Conservation (phyloP, 2,888 invertebrate species). For the Malacosoma neustria region DNA sequence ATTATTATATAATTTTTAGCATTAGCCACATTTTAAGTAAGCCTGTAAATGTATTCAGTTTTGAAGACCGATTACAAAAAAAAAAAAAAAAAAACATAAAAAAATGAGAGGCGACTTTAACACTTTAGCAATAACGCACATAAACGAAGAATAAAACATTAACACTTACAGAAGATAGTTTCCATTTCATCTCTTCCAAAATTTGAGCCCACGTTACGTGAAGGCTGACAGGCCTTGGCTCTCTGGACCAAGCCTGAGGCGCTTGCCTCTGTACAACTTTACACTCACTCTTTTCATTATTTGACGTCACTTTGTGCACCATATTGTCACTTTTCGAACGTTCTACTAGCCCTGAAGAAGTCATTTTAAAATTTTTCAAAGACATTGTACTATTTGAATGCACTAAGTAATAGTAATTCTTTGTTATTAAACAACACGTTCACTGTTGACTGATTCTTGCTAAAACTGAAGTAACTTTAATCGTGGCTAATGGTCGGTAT, state of each 20-base stretch:
- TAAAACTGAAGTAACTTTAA: conserved; percentile 4
- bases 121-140: too few relatives aligned
- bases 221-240: conserved; percentile 27
- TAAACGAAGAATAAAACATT: conserved; percentile 6
- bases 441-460: conserved; percentile 1
- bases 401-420: conserved; percentile 1
- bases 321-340: conserved; percentile 24
- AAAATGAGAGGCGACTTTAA: too few relatives aligned
- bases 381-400: conserved; percentile 7
- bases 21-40: too few relatives aligned
- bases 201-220: conserved; percentile 52
- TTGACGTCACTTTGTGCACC: conserved; percentile 14
- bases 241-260: conserved; percentile 6
- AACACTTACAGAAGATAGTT: conserved; percentile 39
- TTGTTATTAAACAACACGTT: conserved; percentile 1
- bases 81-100: too few relatives aligned
- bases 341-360: conserved; percentile 21
- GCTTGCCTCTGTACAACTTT: neutral
- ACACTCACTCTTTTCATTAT: conserved; percentile 6
- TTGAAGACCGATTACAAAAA: too few relatives aligned
- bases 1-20: too few relatives aligned
- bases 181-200: conserved; percentile 50
- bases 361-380: conserved; percentile 18
- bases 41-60: too few relatives aligned
- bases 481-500: conserved; percentile 5